Evolutionary conservation across 2,113 vertebrate species (phyloP).

Genomic region (Rhinogobius similis): DNA sequence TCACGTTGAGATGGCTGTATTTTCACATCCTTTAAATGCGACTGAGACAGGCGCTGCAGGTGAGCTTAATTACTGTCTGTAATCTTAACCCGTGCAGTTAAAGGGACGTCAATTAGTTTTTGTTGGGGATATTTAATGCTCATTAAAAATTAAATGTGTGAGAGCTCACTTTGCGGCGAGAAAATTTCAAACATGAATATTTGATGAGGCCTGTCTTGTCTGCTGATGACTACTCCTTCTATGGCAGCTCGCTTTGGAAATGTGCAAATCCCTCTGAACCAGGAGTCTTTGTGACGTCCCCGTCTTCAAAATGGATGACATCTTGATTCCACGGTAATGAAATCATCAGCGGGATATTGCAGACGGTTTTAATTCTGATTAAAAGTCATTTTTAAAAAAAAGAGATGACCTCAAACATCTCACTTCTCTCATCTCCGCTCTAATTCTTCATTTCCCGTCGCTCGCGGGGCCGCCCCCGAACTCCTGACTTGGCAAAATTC

Average conservation of each 20-base stretch:
- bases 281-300: slow-evolving; percentile 39
- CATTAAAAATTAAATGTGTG: slow-evolving; percentile 69
- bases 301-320: slow-evolving; percentile 66
- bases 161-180: slow-evolving; percentile 61
- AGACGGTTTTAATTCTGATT: slow-evolving; percentile 73
- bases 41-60: slow-evolving; percentile 21
- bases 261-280: slow-evolving; percentile 12
- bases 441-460: slow-evolving; percentile 69
- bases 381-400: slow-evolving; percentile 68
- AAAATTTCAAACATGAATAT: slow-evolving; percentile 68
- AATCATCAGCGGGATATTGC: slow-evolving; percentile 70
- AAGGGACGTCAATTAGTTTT: slow-evolving; percentile 65
- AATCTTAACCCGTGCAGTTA: slow-evolving; percentile 59
- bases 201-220: slow-evolving; percentile 66
- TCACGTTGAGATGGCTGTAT: background rate
- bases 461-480: slow-evolving; percentile 38
- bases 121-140: slow-evolving; percentile 70
- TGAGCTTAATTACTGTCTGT: slow-evolving; percentile 57
- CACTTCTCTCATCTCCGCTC: slow-evolving; percentile 60
- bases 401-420: slow-evolving; percentile 72
- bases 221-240: slow-evolving; percentile 54
- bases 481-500: slow-evolving; percentile 71
- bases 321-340: slow-evolving; percentile 72
- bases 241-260: slow-evolving; percentile 40
- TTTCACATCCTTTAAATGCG: slow-evolving; percentile 12